These are phyloP conservation scores for Apeltes quadracus DNA, from an alignment of 2,113 vertebrate species.

Conservation along the genomic window DNA sequence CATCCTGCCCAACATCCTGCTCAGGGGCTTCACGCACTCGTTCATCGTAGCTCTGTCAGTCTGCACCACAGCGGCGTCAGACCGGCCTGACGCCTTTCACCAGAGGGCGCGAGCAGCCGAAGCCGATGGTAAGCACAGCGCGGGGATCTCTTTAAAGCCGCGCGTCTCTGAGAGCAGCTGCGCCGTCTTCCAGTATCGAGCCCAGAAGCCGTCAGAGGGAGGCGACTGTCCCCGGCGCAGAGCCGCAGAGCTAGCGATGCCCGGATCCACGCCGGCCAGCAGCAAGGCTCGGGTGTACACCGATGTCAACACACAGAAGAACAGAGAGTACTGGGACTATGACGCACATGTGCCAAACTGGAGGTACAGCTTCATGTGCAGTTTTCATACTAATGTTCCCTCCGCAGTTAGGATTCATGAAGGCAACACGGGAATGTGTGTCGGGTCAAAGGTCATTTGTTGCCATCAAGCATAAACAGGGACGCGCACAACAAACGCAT, in stretches of 20 bases:
- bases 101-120: slow-evolving; percentile 42
- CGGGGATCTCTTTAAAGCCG: slow-evolving; percentile 53
- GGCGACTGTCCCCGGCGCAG: slow-evolving; percentile 66
- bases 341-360: slow-evolving; percentile 94
- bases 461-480: not conserved
- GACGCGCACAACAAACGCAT: too few species aligned
- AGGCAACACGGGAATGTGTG: not conserved
- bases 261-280: slow-evolving; percentile 90
- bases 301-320: slow-evolving; percentile 96
- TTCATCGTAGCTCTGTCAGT: slow-evolving; percentile 73
- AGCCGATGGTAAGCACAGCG: slow-evolving; percentile 57
- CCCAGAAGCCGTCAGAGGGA: slow-evolving; percentile 62
- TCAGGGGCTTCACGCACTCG: slow-evolving; percentile 69
- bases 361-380: slow-evolving; percentile 81
- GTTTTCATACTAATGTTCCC: not conserved
- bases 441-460: not conserved
- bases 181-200: slow-evolving; percentile 60
- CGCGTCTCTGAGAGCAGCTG: slow-evolving; percentile 57
- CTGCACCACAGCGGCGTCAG: slow-evolving; percentile 60
- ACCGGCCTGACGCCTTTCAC: slow-evolving; percentile 53
- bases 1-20: slow-evolving; percentile 64
- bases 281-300: slow-evolving; percentile 97
- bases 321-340: slow-evolving; percentile 98
- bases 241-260: slow-evolving; percentile 86
- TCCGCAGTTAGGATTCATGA: not conserved